Conservation (phyloP, 2,888 invertebrate genomes). For the Blastobasis lacticolella region DNA sequence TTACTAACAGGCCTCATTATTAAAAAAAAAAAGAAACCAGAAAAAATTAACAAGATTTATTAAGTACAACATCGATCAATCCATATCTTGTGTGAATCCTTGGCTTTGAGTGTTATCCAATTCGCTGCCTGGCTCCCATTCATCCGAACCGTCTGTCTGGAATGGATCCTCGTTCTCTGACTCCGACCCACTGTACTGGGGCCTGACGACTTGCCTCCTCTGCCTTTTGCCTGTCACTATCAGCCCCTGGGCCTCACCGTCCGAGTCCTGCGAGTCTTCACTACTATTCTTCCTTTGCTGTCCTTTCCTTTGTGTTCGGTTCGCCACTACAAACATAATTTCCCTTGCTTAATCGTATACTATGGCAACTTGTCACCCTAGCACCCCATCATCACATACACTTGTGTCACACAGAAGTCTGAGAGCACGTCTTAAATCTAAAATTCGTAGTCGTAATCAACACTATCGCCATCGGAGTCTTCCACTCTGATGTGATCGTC, state of each 20-base stretch:
- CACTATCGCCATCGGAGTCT: conserved; percentile 58
- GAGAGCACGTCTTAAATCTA: no score
- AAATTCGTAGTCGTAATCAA: conserved; percentile 50
- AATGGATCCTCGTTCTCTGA: conserved; percentile 59
- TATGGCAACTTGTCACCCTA: background rate
- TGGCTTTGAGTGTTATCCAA: conserved; percentile 25
- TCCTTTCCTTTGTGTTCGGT: conserved; percentile 12
- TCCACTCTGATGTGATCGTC: conserved; percentile 50
- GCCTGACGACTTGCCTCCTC: conserved; percentile 29
- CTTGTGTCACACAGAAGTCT: no score
- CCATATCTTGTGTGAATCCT: conserved; percentile 22
- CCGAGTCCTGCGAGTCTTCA: conserved; percentile 2
- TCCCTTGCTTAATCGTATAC: background rate
- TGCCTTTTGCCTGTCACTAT: conserved; percentile 42
- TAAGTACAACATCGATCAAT: no score
- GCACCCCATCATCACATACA: no score
- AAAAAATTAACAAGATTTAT: no score
- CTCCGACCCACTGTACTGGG: conserved; percentile 32
- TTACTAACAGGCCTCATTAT: no score
- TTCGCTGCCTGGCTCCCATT: conserved; percentile 48
- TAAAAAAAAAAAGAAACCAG: no score
- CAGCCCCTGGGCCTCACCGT: conserved; percentile 12
- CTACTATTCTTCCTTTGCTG: conserved; percentile 13
- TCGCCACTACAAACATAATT: conserved; percentile 1
- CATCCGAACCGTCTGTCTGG: conserved; percentile 62